Base-by-base conservation (phyloP, 2,888 invertebrate species). In the Ichneumoninae sp. region DNA sequence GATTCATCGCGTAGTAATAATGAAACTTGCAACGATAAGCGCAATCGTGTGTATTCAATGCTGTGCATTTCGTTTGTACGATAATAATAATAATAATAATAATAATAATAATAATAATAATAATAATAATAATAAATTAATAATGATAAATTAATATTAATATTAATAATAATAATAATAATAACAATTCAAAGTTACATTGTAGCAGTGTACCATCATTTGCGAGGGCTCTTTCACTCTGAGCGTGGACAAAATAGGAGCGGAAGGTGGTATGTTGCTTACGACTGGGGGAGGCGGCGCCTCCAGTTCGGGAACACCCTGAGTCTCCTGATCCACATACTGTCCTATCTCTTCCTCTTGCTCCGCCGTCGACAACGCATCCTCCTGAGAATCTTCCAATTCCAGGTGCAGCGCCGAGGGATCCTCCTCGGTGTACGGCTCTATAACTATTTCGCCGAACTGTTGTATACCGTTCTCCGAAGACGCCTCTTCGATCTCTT, bases 381-480 rank as follows among this genome's bases (percentile, higher is more conserved):
- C 78, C 6, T 90, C 90, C 40, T 86, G 87, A 1, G 89, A 91
- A 71, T 93, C 91, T 33, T 92, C 91, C 50, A 89, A 81, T 57
- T 91, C 87, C 33, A 91, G 88, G 5, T 90, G 89, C 44, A 90
- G 81, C 68, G 89, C 83, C 4, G 90, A 85, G 3, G 87, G 66
- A 36, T 90, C 89, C 5, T 90, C 88, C 26, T 90, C 91, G 0
- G 81, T 85, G 4, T 86, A 86, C 22, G 88, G 88, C 63, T 91
- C 91, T 0, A 89, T 85, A 19, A 90, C 87, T 80, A 88, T 86
- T 44, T 88, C 88, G 7, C 82, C 71, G 3, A 90, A 87, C 65
- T 87, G 88, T 78, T 90, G 90, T 7, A 93, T 87, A 57, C 93
- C 92, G 73, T 93, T 92, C 50, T 92, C 92, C 7, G 92, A 87